Percentiles rank a stretch among this genome's conserved stretches.
phyloP scores from a whole-genome alignment of 2,888 invertebrate species.

The Dolomedes plantarius region DNA sequence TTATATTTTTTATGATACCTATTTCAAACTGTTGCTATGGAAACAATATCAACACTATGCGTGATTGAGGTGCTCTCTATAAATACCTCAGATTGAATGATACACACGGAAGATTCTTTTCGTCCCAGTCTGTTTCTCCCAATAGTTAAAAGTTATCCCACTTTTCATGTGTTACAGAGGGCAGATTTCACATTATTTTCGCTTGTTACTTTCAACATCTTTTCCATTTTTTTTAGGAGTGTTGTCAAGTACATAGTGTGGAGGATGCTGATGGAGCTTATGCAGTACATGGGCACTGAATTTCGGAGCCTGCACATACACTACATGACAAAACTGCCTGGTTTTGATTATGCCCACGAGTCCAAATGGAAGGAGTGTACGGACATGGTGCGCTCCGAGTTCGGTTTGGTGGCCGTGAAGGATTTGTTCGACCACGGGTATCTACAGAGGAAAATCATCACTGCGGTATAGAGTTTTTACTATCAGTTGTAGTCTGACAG shows the following conservation, averaged over 20 bases:
- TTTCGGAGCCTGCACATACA: background rate
- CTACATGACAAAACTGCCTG: conserved; percentile 9
- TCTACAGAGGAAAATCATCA: background rate
- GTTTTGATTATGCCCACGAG: conserved; percentile 7
- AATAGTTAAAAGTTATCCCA: too few relatives aligned
- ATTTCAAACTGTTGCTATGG: too few relatives aligned
- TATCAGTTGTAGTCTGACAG: too few relatives aligned
- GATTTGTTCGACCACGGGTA: conserved; percentile 18
- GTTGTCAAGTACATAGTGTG: background rate
- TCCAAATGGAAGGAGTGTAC: conserved; percentile 40
- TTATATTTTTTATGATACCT: too few relatives aligned
- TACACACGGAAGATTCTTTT: too few relatives aligned
- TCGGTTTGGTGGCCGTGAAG: conserved; percentile 22
- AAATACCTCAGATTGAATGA: too few relatives aligned
- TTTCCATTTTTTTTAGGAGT: background rate
- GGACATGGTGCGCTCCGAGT: conserved; percentile 24
- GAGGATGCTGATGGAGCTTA: conserved; percentile 39
- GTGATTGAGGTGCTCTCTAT: too few relatives aligned
- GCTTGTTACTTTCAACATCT: too few relatives aligned
- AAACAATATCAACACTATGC: too few relatives aligned
- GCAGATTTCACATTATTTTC: too few relatives aligned
- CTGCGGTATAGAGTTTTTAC: background rate
- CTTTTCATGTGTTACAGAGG: too few relatives aligned
- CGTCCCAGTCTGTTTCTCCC: too few relatives aligned
- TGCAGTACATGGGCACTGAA: conserved; percentile 28